A percentile compares a stretch with the other conserved stretches of the same genome.
Conservation (phyloP, 2,888 invertebrate species). For the Oeneis ivallda region DNA sequence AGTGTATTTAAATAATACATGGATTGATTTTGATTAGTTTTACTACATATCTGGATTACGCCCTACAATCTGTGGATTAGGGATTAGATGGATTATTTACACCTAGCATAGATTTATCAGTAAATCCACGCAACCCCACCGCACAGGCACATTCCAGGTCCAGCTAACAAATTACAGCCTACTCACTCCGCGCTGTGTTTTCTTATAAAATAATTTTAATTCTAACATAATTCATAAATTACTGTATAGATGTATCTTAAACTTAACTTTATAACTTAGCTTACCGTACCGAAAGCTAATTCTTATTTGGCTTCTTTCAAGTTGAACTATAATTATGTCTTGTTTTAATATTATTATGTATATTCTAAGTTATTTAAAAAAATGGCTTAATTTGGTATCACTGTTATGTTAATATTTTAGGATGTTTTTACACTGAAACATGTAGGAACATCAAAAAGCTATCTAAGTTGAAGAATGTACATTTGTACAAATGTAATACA, state of each 20-base stretch:
- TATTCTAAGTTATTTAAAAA: constrained; percentile 54
- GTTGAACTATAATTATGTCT: constrained; percentile 80
- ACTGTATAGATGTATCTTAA: constrained; percentile 47
- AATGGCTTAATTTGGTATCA: constrained; percentile 76
- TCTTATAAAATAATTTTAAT: constrained; percentile 40
- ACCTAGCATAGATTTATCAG: neutral
- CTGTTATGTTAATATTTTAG: constrained; percentile 49
- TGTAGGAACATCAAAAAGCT: neutral
- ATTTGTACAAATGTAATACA: no score
- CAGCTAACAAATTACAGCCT: constrained; percentile 68
- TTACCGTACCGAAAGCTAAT: constrained; percentile 69
- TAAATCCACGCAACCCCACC: constrained; percentile 26
- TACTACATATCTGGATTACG: no score
- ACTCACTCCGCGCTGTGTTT: constrained; percentile 47
- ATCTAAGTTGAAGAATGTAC: no score
- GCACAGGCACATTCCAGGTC: constrained; percentile 68
- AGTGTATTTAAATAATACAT: no score
- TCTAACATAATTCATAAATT: constrained; percentile 52
- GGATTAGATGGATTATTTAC: neutral
- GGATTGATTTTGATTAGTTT: no score
- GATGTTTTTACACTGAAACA: constrained; percentile 38
- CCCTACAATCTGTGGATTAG: no score
- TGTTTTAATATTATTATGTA: constrained; percentile 51
- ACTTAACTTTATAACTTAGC: constrained; percentile 48
- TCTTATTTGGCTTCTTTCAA: constrained; percentile 81